These are phyloP conservation scores for Erynnis tages DNA, from an alignment of 2,888 invertebrate genomes.

Conservation along the genomic window DNA sequence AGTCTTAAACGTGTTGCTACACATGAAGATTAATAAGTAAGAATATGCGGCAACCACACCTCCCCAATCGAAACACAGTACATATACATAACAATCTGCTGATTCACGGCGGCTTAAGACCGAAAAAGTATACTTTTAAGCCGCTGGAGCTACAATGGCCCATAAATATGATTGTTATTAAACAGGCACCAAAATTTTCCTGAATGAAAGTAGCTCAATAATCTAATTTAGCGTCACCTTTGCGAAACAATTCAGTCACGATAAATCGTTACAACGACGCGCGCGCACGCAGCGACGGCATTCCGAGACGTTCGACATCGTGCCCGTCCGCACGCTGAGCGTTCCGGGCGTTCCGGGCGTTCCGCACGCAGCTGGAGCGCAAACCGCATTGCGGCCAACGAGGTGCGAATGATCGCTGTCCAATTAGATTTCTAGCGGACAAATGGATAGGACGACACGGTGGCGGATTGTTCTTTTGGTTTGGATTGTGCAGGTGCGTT, in stretches of 20 bases:
- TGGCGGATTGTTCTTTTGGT: no score
- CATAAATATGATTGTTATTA: no score
- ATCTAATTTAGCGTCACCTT: slow-evolving; percentile 52
- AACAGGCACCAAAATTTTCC: slow-evolving; percentile 16
- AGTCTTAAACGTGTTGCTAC: no score
- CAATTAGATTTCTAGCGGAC: slow-evolving; percentile 43
- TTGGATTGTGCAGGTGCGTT: no score
- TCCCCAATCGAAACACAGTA: no score
- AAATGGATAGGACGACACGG: no score
- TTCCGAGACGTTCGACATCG: slow-evolving; percentile 22
- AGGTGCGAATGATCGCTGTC: slow-evolving; percentile 64
- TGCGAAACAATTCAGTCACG: slow-evolving; percentile 57
- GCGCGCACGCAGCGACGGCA: slow-evolving; percentile 6
- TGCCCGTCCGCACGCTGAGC: slow-evolving; percentile 34
- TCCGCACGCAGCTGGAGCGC: slow-evolving; percentile 29
- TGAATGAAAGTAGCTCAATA: slow-evolving; percentile 29
- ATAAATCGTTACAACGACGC: slow-evolving; percentile 48
- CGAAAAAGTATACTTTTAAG: no score
- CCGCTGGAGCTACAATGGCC: no score
- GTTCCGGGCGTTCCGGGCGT: slow-evolving; percentile 18
- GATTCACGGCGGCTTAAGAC: no score
- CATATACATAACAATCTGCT: no score
- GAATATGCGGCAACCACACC: no score
- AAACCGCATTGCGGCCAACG: slow-evolving; percentile 33
- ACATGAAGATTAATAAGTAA: no score